These are phyloP conservation scores for Equus przewalskii DNA, from an alignment of 2,113 vertebrate species.

Conservation along the genomic window DNA sequence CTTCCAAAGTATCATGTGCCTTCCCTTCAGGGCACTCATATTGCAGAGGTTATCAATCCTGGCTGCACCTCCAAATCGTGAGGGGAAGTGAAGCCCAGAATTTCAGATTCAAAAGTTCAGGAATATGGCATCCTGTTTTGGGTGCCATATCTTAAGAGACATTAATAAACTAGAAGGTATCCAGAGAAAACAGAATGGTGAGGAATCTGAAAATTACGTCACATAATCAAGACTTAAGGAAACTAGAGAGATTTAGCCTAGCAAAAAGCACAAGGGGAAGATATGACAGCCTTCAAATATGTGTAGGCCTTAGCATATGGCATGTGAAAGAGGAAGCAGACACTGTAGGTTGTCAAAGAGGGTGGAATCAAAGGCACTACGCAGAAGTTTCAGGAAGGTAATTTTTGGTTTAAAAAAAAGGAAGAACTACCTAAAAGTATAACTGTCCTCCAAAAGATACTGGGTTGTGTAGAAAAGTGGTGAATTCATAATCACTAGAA, in stretches of 20 bases:
- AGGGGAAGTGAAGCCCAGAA: background rate
- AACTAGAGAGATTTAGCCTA: background rate
- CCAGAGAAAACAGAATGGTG: background rate
- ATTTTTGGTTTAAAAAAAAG: background rate
- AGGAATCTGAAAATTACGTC: background rate
- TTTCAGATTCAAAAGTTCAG: background rate
- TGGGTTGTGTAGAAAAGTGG: background rate
- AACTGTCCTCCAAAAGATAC: background rate
- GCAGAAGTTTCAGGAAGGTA: background rate
- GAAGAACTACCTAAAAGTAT: background rate
- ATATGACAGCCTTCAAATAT: background rate
- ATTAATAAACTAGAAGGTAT: background rate
- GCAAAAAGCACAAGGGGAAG: background rate
- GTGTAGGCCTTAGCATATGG: background rate
- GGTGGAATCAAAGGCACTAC: background rate
- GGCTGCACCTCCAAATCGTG: background rate
- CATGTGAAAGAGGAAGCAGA: slow-evolving; percentile 6
- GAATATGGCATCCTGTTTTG: background rate
- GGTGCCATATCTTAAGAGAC: background rate
- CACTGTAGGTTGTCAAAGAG: background rate
- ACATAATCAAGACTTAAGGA: background rate
- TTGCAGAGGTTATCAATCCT: background rate
- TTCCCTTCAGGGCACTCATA: background rate
- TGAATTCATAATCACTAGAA: background rate
- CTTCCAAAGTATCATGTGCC: background rate